phyloP scores from a whole-genome alignment of 1,140 invertebrate species.

The Plectus sambesii region DNA sequence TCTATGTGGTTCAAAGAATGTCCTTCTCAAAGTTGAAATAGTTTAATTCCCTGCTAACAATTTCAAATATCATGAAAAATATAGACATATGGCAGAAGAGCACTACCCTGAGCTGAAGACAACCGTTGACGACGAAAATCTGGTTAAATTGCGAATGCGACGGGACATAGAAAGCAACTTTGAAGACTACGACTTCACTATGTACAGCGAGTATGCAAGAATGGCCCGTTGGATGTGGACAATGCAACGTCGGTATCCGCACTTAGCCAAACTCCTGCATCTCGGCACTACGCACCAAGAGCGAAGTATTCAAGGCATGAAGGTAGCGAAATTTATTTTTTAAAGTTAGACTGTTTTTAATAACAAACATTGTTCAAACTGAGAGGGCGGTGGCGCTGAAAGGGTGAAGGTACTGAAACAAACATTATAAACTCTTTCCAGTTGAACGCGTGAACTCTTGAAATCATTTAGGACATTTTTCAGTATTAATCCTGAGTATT shows the following conservation, averaged over 20 bases:
- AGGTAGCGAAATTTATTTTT: slow-evolving; percentile 34
- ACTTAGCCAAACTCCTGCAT: slow-evolving; percentile 41
- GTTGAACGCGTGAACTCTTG: no score
- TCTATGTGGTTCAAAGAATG: not conserved
- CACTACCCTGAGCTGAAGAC: no score
- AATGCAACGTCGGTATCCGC: slow-evolving; percentile 44
- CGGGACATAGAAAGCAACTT: slow-evolving; percentile 43
- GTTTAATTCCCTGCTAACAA: not conserved
- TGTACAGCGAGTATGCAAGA: no score
- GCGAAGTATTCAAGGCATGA: slow-evolving; percentile 47
- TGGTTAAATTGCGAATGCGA: slow-evolving; percentile 26
- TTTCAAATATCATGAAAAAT: slow-evolving; percentile 1
- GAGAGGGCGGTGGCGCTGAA: no score
- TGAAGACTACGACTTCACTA: slow-evolving; percentile 29
- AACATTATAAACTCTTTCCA: no score
- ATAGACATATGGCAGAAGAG: not conserved
- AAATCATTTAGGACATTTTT: no score
- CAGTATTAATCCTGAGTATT: no score
- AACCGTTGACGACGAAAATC: no score
- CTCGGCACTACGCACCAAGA: slow-evolving; percentile 48
- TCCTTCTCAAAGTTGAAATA: not conserved
- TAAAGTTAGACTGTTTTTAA: no score
- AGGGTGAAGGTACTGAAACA: no score
- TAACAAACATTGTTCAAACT: no score
- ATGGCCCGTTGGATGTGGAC: slow-evolving; percentile 50